phyloP scores from a whole-genome alignment of 2,888 invertebrate genomes.

The Ischnura elegans region DNA sequence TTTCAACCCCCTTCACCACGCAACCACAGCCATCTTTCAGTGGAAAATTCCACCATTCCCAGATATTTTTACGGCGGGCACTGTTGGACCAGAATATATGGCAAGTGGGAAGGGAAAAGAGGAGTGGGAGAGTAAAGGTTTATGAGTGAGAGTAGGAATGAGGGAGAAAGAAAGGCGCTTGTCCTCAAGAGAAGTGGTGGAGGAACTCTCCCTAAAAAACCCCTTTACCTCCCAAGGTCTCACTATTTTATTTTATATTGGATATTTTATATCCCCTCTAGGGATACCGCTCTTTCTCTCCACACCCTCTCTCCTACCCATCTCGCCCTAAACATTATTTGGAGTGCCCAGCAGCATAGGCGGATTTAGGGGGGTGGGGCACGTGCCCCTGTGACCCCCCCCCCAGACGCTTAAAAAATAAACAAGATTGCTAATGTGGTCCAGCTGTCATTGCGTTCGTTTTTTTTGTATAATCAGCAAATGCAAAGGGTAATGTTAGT shows the following conservation, averaged over 20 bases:
- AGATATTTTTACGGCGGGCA: neutral
- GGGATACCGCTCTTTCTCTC: neutral
- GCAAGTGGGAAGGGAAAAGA: neutral
- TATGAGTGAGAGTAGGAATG: neutral
- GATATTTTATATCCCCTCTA: neutral
- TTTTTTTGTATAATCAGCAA: no score
- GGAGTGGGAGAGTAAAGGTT: neutral
- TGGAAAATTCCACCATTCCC: constrained; percentile 2
- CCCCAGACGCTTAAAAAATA: no score
- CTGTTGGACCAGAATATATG: neutral
- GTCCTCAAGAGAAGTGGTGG: neutral
- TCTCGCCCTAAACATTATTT: neutral
- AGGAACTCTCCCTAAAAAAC: neutral
- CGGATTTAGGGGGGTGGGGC: no score
- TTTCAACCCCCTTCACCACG: no score
- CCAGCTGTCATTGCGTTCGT: no score
- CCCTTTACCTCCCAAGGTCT: neutral
- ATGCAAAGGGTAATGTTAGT: no score
- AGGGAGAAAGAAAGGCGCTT: neutral
- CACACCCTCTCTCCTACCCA: neutral
- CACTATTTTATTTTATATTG: no score
- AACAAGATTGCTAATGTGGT: no score
- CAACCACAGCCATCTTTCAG: no score
- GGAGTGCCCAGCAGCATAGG: no score
- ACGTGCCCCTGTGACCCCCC: no score